Evolutionary conservation across 1,140 invertebrate species (phyloP).

Genomic region (Apis laboriosa): DNA sequence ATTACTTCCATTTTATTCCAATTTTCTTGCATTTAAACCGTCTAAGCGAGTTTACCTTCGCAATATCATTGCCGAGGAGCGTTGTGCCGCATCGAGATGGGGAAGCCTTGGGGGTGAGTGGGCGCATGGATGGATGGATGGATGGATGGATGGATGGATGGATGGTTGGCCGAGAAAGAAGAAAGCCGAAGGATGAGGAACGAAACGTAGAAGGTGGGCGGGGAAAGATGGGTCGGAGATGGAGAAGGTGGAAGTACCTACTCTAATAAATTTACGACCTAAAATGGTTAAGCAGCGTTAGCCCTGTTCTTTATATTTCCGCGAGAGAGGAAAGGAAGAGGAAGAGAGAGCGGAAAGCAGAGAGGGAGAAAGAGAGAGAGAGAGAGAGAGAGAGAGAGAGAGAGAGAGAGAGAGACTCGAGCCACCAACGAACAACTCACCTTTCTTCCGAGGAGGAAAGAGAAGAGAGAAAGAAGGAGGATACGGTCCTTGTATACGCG

Average conservation of each 20-base stretch:
- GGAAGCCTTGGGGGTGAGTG: not conserved
- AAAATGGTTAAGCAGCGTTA: constrained; percentile 80
- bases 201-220: constrained; percentile 35
- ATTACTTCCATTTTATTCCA: constrained; percentile 77
- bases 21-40: constrained; percentile 75
- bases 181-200: constrained; percentile 31
- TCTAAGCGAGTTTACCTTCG: constrained; percentile 77
- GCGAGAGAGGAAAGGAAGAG: constrained; percentile 51
- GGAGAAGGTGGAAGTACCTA: constrained; percentile 71
- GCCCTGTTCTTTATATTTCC: constrained; percentile 81
- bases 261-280: constrained; percentile 80
- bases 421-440: constrained; percentile 8
- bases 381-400: constrained; percentile 1
- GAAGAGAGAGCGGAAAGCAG: no score
- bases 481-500: constrained; percentile 13
- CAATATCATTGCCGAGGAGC: constrained; percentile 76
- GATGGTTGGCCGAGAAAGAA: not conserved
- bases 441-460: not conserved
- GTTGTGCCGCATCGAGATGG: constrained; percentile 33
- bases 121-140: not conserved
- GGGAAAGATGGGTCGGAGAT: constrained; percentile 32
- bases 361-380: no score
- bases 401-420: not conserved
- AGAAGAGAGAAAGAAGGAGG: not conserved
- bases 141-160: not conserved